Conservation (phyloP, 2,113 vertebrate genomes). For the Myodes glareolus region DNA sequence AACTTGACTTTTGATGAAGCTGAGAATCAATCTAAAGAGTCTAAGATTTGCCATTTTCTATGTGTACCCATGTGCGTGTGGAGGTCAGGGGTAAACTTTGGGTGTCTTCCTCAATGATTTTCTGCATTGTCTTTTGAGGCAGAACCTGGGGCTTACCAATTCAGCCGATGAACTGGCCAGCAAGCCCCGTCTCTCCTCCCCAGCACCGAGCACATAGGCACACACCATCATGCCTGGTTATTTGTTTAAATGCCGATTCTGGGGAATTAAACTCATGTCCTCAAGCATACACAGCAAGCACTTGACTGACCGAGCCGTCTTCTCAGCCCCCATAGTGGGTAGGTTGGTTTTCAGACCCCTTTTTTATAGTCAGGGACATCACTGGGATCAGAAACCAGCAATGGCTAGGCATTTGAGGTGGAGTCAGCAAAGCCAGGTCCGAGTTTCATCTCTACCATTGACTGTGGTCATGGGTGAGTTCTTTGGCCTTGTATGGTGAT, state of each 20-base stretch:
- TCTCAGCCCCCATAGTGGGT: background rate
- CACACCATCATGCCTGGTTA: background rate
- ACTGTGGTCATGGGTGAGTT: background rate
- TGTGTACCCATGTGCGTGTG: background rate
- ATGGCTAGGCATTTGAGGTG: background rate
- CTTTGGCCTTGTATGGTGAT: background rate
- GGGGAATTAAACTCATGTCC: background rate
- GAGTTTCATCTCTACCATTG: background rate
- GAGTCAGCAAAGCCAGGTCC: too few species aligned
- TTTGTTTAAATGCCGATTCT: background rate
- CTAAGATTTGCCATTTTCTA: background rate
- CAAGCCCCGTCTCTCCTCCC: background rate
- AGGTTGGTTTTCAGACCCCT: background rate
- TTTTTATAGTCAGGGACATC: background rate
- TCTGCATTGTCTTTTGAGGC: background rate
- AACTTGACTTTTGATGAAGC: background rate
- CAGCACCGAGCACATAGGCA: background rate
- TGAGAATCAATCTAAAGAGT: background rate
- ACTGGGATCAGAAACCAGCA: background rate
- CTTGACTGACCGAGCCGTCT: background rate
- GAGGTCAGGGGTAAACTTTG: background rate
- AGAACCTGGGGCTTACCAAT: background rate
- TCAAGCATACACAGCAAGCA: background rate
- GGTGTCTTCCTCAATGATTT: background rate
- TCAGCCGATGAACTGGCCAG: background rate